Base-by-base conservation (phyloP, 2,888 invertebrate species). In the Epinotia bilunana region DNA sequence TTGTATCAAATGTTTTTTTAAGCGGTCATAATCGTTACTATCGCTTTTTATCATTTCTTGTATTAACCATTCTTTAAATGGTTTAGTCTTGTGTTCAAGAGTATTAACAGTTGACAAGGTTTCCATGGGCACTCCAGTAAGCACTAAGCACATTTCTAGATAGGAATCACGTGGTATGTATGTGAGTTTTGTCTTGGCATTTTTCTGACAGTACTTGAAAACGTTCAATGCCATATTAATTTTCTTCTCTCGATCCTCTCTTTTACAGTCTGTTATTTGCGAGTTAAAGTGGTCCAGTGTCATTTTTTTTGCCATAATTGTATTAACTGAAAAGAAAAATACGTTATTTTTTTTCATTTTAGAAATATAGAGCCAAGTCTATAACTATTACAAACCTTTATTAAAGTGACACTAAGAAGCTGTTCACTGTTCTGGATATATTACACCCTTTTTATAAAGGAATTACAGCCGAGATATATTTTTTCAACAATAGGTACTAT, bases 191-290 rank as follows among this genome's bases (percentile, higher is more conserved):
- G 2, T 7, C n/a, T 53, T n/a, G n/a, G 53, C 53, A 3, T 18
- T 18, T 16, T 43, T 0, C 11, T 46, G 4, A 20, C 61, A 33
- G 49, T 23, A 43, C n/a, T 67, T 72, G 2, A 20, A 4, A 0
- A 75, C 20, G 46, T 75, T 72, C 3, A 5, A n/a, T 11, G 61
- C 55, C 1, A 75, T 72, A 13, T 61, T 57, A 3, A 72, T 33
- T 62, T 62, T 75, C 28, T 72, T 75, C 13, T 49, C 57, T 18
- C 67, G 23, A 20, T 75, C 75, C 0, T 46, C 2, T 57, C n/a
- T 46, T 67, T 67, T 67, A 13, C 20, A 62, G 3, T 60, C 18
- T 28, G n/a, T n/a, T 39, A 74, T 18, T 53, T 61, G 39, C 55
- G 9, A 33, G 6, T 73, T 55, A 9, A 73, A 62, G 4, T 11